Base-by-base conservation (phyloP, 2,113 vertebrate genomes). In the Carassius auratus region DNA sequence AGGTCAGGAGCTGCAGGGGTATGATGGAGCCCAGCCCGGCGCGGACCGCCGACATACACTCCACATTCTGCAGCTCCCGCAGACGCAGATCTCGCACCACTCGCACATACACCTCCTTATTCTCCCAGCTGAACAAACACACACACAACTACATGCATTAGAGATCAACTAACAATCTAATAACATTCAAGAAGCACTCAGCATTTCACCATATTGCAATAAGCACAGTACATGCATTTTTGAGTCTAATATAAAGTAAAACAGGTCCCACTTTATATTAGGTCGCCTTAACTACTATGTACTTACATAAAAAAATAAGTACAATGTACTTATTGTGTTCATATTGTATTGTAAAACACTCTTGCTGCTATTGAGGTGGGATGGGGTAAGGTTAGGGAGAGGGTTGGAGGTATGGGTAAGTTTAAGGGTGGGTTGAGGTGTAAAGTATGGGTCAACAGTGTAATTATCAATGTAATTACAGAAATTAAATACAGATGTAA, bases 1-100 rank as follows among this genome's bases (percentile, higher is more conserved):
- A 95, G 76, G 97, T 98, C 19, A 99, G 96, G 5, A 99, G 95
- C 95, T 99, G 98, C 90, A 99, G 92, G n/a, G 98, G 97, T 36
- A 99, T 98, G 91, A 99, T 97, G 61, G 98, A 95, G 68, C 95
- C 95, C 14, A 99, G 95, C 0, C 98, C 98, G 0, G 98, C 97
- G 0, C 96, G 94, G 90, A 99, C 97, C 0, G 97, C 98, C 0
- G 93, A 96, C 96, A 97, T 96, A 12, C 97, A 97, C 90, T 98
- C 97, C 0, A 90, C 66, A 0, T 95, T 99, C 91, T 97, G 96
- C 83, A 99, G 95, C 95, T 99, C 98, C 3, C 95, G 94, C 84
- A 98, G 89, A 50, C 98, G 95, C 87, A 99, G 93, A 89, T 91
- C 95, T n/a, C 96, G 93, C 91, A 99, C 96, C 0, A 97, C 96